Percentiles rank a stretch among this genome's conserved stretches.
phyloP scores from a whole-genome alignment of 2,797 vertebrate genomes.

The Notolabrus celidotus region DNA sequence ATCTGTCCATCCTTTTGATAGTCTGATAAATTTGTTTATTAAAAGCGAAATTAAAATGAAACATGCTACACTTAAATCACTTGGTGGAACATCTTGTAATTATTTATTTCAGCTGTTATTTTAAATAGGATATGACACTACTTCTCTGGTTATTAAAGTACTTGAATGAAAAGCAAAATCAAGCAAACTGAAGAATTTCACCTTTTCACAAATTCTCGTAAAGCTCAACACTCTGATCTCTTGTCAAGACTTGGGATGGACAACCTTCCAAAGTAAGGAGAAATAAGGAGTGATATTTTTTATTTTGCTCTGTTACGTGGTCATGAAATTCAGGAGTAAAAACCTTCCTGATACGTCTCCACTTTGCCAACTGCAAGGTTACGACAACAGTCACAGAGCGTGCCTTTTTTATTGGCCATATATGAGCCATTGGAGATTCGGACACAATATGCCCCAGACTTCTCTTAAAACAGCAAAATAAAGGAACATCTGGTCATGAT shows the following conservation, averaged over 20 bases:
- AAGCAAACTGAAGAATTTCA: background rate
- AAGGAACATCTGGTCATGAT: constrained; percentile 80
- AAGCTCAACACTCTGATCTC: constrained; percentile 33
- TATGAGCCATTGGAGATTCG: constrained; percentile 73
- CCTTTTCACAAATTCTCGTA: constrained; percentile 33
- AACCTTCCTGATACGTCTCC: constrained; percentile 48
- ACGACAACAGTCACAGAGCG: constrained; percentile 77
- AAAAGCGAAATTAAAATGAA: background rate
- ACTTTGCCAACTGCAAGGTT: constrained; percentile 77
- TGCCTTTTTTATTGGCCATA: constrained; percentile 77
- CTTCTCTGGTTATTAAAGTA: background rate
- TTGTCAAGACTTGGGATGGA: constrained; percentile 32
- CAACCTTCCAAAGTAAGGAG: constrained; percentile 65
- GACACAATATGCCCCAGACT: constrained; percentile 66
- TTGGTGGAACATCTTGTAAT: background rate
- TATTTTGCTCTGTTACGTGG: constrained; percentile 30
- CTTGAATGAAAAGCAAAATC: background rate
- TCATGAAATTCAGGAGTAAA: constrained; percentile 29
- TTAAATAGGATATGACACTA: background rate
- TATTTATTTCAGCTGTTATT: background rate
- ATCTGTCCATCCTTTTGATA: background rate
- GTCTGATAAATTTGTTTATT: background rate
- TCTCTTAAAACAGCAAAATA: constrained; percentile 74
- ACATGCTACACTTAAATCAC: background rate
- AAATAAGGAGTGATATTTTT: no score